Conservation (phyloP, 2,113 vertebrate species). For the Macrotis lagotis region DNA sequence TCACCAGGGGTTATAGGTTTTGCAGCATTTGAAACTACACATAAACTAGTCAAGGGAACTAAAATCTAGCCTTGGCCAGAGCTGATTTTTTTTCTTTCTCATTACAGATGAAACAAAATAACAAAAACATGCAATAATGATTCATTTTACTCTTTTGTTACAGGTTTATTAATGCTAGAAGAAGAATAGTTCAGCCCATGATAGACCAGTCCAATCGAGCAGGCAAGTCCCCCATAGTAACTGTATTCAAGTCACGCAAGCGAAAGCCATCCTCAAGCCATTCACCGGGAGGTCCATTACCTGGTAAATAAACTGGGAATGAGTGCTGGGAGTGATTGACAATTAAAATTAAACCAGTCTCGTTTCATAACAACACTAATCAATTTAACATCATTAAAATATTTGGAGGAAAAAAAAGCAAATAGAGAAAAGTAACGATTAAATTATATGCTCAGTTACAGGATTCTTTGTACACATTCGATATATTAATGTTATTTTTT, state of each 20-base stretch:
- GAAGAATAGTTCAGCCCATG: conserved; percentile 99
- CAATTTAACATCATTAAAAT: conserved; percentile 77
- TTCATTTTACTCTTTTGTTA: conserved; percentile 78
- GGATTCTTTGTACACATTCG: conserved; percentile 63
- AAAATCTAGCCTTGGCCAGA: conserved; percentile 25
- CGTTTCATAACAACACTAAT: conserved; percentile 82
- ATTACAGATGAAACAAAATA: background rate
- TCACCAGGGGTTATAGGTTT: conserved; percentile 88
- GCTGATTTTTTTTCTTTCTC: conserved; percentile 45
- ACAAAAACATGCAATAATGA: conserved; percentile 59
- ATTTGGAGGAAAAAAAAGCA: conserved; percentile 48
- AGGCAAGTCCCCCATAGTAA: conserved; percentile 95
- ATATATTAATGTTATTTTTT: conserved; percentile 75
- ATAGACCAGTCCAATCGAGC: conserved; percentile 99
- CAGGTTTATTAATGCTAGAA: conserved; percentile 99
- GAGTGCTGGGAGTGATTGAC: conserved; percentile 80
- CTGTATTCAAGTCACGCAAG: conserved; percentile 88
- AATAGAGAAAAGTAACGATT: conserved; percentile 60
- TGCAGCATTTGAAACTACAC: conserved; percentile 71
- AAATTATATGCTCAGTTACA: conserved; percentile 32
- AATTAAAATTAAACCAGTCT: conserved; percentile 80
- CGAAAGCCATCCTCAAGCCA: conserved; percentile 88
- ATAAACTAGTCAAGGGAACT: conserved; percentile 41
- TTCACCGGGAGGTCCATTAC: conserved; percentile 88
- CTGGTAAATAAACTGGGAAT: conserved; percentile 90